phyloP scores from a whole-genome alignment of 2,888 invertebrate genomes.

The Phlogophora meticulosa region DNA sequence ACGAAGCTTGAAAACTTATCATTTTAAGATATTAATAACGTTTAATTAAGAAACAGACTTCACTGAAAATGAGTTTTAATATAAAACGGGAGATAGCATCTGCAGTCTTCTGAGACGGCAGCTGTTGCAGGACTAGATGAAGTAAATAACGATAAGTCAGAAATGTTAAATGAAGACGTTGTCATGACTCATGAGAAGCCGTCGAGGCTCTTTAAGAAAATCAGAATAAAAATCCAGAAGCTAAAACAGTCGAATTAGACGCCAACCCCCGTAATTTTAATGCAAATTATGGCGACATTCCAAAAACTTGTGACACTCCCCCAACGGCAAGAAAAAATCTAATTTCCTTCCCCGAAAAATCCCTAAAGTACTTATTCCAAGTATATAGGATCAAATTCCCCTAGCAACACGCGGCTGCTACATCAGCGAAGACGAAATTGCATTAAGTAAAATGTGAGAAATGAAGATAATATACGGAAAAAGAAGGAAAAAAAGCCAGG shows the following conservation, averaged over 20 bases:
- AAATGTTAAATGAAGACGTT: neutral
- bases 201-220: neutral
- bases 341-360: conserved; percentile 56
- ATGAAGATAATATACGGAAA: conserved; percentile 47
- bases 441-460: conserved; percentile 56
- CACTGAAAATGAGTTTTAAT: conserved; percentile 64
- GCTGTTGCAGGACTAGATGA: conserved; percentile 37
- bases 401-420: conserved; percentile 48
- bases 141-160: conserved; percentile 21
- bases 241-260: conserved; percentile 17
- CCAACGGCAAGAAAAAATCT: conserved; percentile 53
- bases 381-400: conserved; percentile 55
- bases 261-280: conserved; percentile 34
- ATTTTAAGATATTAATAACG: conserved; percentile 70
- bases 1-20: conserved; percentile 66
- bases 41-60: conserved; percentile 69
- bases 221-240: neutral
- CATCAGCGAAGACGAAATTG: conserved; percentile 56
- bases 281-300: conserved; percentile 46
- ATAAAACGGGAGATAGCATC: conserved; percentile 57
- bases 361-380: conserved; percentile 55
- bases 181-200: conserved; percentile 2
- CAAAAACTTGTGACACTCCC: conserved; percentile 52
- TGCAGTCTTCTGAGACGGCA: conserved; percentile 48
- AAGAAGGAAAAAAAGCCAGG: conserved; percentile 28